Evolutionary conservation across 2,888 invertebrate species (phyloP).

Genomic region (Lamproptera curius): DNA sequence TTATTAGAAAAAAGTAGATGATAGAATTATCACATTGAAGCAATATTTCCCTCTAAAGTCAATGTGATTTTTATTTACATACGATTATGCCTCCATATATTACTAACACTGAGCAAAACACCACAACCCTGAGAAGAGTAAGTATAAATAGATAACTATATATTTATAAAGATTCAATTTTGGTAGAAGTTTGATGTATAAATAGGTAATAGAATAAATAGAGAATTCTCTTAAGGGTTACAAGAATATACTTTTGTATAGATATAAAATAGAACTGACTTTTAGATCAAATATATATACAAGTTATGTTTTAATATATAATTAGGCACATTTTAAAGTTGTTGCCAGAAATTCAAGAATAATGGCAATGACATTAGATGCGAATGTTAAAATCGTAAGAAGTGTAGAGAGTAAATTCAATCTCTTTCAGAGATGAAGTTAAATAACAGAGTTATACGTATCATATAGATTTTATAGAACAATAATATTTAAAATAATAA

Average conservation of each 20-base stretch:
- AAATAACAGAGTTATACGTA: no score
- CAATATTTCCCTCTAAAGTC: constrained; percentile 2
- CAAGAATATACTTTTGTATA: constrained; percentile 18
- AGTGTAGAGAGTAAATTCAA: neutral
- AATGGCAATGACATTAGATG: neutral
- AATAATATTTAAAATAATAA: neutral
- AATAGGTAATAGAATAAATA: neutral
- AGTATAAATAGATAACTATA: constrained; percentile 22
- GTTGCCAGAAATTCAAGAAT: neutral
- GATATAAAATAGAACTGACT: constrained; percentile 22
- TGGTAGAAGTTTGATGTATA: constrained; percentile 1
- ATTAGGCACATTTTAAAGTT: constrained; percentile 1
- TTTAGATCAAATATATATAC: constrained; percentile 6
- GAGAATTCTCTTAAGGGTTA: neutral
- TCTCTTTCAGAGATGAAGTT: neutral
- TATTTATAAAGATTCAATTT: constrained; percentile 18
- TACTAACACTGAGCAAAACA: constrained; percentile 53
- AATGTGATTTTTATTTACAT: constrained; percentile 21
- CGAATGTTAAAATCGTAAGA: neutral
- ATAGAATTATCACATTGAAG: constrained; percentile 32
- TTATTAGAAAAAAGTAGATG: constrained; percentile 28
- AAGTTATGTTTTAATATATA: neutral
- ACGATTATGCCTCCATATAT: constrained; percentile 33
- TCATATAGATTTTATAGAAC: no score
- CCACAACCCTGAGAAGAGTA: constrained; percentile 52